Base-by-base conservation (phyloP, 2,888 invertebrate genomes). In the Agelastica alni region DNA sequence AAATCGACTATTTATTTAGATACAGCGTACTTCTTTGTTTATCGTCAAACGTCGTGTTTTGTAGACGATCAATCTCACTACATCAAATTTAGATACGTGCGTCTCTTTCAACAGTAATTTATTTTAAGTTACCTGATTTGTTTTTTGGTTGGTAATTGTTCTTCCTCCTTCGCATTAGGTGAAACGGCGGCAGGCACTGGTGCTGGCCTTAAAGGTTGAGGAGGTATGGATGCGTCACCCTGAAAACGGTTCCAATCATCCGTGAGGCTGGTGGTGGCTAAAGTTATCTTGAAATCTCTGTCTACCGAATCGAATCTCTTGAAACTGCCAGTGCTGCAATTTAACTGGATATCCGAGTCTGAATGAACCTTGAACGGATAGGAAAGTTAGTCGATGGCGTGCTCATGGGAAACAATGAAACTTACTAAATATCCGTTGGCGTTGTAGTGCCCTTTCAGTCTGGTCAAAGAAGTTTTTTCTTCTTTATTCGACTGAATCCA, bases 351-450 rank as follows among this genome's bases (percentile, higher is more conserved):
- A 67, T 86, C 85, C 4, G 85, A 84, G 56, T 85, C 85, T 1
- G 85, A 85, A 63, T 83, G 82, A 26, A 85, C 81, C 85, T 85
- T 71, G 9, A 71, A 71, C 34, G 14, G 39, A 60, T 5, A 18
- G 6, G 9, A n/a, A n/a, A n/a, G n/a, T n/a, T n/a, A n/a, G n/a
- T n/a, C n/a, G n/a, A n/a, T n/a, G n/a, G n/a, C n/a, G n/a, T n/a
- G n/a, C n/a, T n/a, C n/a, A n/a, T n/a, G n/a, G n/a, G n/a, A n/a
- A n/a, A n/a, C n/a, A n/a, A n/a, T n/a, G n/a, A n/a, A 9, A 75
- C 79, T 80, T 73, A 86, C 86, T 80, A 86, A 78, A 70, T 83
- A 85, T 62, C 86, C 86, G 67, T 86, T 85, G 16, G 85, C 83
- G 70, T 85, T 84, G 68, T 83, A 85, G 53, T 84, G 79, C 16